These are phyloP conservation scores for Naso thynnoides DNA, from an alignment of 2,797 vertebrate species.

Conservation along the genomic window DNA sequence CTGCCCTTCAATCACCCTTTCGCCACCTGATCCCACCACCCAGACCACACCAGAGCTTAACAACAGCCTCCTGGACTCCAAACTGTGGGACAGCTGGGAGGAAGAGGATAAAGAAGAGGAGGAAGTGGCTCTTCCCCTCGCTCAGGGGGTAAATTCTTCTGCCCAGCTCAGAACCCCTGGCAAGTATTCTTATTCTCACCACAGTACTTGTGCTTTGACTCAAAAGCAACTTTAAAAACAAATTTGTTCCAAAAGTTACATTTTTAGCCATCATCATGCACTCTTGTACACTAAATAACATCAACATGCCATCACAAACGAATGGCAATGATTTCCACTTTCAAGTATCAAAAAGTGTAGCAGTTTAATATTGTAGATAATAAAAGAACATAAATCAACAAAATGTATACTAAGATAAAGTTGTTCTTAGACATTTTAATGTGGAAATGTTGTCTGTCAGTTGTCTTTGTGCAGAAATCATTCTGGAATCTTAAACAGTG, in stretches of 20 bases:
- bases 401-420: too few relatives aligned
- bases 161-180: slow-evolving; percentile 84
- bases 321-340: not conserved
- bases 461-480: not conserved
- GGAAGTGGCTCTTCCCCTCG: slow-evolving; percentile 77
- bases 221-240: not conserved
- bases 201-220: not conserved
- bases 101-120: slow-evolving; percentile 73
- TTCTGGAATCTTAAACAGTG: rapidly evolving
- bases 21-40: slow-evolving; percentile 36
- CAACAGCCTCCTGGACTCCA: slow-evolving; percentile 83
- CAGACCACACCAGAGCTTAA: slow-evolving; percentile 32
- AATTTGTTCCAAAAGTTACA: not conserved
- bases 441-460: not conserved
- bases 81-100: slow-evolving; percentile 87
- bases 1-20: not conserved
- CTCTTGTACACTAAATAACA: not conserved
- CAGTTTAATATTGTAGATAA: too few relatives aligned
- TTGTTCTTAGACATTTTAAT: too few relatives aligned
- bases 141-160: slow-evolving; percentile 72
- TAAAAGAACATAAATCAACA: too few relatives aligned
- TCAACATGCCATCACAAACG: not conserved
- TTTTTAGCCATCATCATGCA: not conserved
- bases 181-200: slow-evolving; percentile 49
- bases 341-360: not conserved